Percentiles rank a stretch among this genome's conserved stretches.
Conservation (phyloP, 64 coral and sea anemone genomes). For the Dendrophyllia cribrosa region DNA sequence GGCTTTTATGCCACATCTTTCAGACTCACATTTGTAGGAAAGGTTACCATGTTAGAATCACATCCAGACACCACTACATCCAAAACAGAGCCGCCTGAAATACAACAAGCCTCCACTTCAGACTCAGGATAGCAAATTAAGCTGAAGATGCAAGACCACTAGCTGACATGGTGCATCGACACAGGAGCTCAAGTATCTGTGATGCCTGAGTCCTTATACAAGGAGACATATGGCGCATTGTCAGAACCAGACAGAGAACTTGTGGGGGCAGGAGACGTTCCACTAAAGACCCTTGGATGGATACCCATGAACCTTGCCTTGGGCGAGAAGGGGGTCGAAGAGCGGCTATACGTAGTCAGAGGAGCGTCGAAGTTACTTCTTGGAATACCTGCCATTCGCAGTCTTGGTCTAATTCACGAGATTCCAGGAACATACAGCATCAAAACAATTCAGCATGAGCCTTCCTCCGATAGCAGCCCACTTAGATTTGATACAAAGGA, state of each 20-base stretch:
- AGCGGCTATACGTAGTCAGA: neutral
- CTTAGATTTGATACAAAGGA: neutral
- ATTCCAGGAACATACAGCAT: neutral
- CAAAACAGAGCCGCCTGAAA: conserved; percentile 9
- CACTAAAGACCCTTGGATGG: conserved; percentile 7
- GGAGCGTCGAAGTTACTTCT: conserved; percentile 41
- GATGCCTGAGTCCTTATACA: conserved; percentile 49
- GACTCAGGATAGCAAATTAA: conserved; percentile 49
- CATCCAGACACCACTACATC: neutral
- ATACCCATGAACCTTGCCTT: conserved; percentile 10
- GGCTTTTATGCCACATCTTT: too few relatives aligned
- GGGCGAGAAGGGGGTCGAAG: conserved; percentile 5
- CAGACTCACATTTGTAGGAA: conserved; percentile 55
- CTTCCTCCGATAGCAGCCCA: neutral
- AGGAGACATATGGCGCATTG: neutral
- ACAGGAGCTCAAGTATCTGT: conserved; percentile 72
- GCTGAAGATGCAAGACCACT: neutral
- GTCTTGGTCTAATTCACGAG: neutral
- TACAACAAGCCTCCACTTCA: too few relatives aligned
- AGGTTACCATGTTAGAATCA: conserved; percentile 30
- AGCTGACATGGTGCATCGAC: too few relatives aligned
- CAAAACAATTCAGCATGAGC: neutral
- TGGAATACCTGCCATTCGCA: conserved; percentile 23
- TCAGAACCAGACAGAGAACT: conserved; percentile 34
- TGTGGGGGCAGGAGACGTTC: conserved; percentile 27